Evolutionary conservation across 2,797 vertebrate genomes (phyloP).

Genomic region (Ptychobarbus kaznakovi): DNA sequence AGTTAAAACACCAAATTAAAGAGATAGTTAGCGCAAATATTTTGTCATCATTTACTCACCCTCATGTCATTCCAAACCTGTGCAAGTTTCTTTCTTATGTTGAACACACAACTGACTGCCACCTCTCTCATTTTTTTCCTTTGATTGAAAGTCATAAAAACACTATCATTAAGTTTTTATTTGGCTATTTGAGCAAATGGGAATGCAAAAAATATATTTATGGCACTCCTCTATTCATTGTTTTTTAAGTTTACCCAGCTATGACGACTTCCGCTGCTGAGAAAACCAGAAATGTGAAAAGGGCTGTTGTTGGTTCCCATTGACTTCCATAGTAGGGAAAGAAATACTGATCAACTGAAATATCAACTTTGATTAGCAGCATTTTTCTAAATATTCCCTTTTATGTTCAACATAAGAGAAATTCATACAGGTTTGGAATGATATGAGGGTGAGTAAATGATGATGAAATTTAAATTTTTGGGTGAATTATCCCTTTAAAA

Average conservation of each 20-base stretch:
- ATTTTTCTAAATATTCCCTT: not conserved
- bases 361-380: not conserved
- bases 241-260: not conserved
- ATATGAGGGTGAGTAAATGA: not conserved
- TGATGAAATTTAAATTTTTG: not conserved
- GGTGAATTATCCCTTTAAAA: not conserved
- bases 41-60: too few relatives aligned
- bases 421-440: not conserved
- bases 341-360: too few relatives aligned
- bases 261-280: not conserved
- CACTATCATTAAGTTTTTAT: too few relatives aligned
- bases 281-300: not conserved
- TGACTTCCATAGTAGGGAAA: too few relatives aligned
- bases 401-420: not conserved
- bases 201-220: not conserved
- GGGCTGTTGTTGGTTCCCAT: too few relatives aligned
- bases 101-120: too few relatives aligned
- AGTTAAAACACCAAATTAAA: not conserved
- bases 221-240: not conserved
- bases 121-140: too few relatives aligned
- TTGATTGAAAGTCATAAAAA: too few relatives aligned
- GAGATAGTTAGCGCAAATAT: too few relatives aligned
- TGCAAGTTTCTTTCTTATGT: too few relatives aligned
- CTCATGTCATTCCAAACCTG: too few relatives aligned
- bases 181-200: too few relatives aligned